phyloP scores from a whole-genome alignment of 2,888 invertebrate species.

The Lasioglossum villosulum region DNA sequence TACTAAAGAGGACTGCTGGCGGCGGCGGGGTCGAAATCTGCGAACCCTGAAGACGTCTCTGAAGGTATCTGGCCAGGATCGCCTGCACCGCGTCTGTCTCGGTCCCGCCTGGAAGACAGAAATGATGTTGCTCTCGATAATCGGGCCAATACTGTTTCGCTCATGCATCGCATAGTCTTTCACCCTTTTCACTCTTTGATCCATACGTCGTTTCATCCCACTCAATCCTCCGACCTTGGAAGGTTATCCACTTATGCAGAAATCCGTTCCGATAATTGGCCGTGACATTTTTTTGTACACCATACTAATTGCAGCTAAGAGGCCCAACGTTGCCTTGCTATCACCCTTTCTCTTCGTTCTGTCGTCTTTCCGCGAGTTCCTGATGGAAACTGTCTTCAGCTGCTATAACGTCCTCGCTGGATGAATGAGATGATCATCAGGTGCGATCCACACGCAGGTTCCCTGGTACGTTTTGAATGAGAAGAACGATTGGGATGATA shows the following conservation, averaged over 20 bases:
- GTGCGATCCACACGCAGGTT: constrained; percentile 6
- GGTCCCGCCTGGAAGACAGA: constrained; percentile 76
- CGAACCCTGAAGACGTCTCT: constrained; percentile 77
- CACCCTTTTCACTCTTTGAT: constrained; percentile 9
- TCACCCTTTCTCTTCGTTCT: not conserved
- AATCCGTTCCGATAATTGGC: not conserved
- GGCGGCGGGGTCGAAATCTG: constrained; percentile 79
- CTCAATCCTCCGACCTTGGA: constrained; percentile 8
- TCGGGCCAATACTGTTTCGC: constrained; percentile 68
- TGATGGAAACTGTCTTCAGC: not conserved
- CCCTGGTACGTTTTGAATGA: not conserved
- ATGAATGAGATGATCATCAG: not conserved
- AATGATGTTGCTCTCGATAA: constrained; percentile 73
- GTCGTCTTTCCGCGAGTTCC: not conserved
- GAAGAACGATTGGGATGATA: not conserved
- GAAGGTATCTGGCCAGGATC: constrained; percentile 77
- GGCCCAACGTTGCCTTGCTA: constrained; percentile 20
- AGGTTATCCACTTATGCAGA: constrained; percentile 2
- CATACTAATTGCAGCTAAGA: constrained; percentile 35
- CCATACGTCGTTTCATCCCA: not conserved
- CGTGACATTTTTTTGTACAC: constrained; percentile 37
- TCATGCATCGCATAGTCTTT: constrained; percentile 22
- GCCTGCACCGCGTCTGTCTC: constrained; percentile 79
- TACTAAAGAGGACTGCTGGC: constrained; percentile 77
- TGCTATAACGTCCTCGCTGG: not conserved